Evolutionary conservation across 1,140 invertebrate genomes (phyloP), one percentile per base, ranked within the genome.

Genomic region (Aphelinus certus): DNA sequence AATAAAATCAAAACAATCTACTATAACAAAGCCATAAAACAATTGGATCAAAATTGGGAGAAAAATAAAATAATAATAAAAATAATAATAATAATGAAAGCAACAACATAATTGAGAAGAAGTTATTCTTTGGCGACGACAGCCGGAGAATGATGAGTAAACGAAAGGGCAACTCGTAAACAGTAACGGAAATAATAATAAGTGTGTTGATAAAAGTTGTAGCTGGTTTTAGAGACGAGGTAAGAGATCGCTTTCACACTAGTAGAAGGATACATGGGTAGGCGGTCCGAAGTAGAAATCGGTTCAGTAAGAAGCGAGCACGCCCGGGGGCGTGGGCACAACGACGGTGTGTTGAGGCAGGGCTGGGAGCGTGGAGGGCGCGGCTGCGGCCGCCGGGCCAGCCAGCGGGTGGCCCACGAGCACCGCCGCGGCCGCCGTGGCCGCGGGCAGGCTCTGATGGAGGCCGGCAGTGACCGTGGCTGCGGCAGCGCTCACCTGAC

Each of bases 331-430:
- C 47, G 87, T 88, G 2, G 87, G 87, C 10, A 88, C 87, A 6
- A 88, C 87, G 9, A 88, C 87, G n/a, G 87, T 88, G 58, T 88
- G 87, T 67, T 87, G 87, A 2, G 86, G 87, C 2, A 87, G 83
- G 7, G 85, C 86, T 26, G 26, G 26, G 26, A 26, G 26, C 26
- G 26, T 26, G 26, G 26, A 26, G 26, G 26, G 26, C 2, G 86
- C 82, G 0, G 86, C 81, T 2, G 86, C 7, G 82, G 86, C 81
- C 3, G 86, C 83, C 0, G 86, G 81, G 1, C 84, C 85, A 42
- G 86, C 86, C 3, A 88, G 76, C 0, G 85, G 86, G 79, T 88
- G 87, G 1, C 86, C 86, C 2, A 88, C 87, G 3, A 88, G 79
- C n/a, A 87, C 86, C 0, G 78, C 77, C 1, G 79, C 78, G 3